These are phyloP conservation scores for Andricus quercusramuli DNA, from an alignment of 2,888 invertebrate genomes.

Conservation along the genomic window DNA sequence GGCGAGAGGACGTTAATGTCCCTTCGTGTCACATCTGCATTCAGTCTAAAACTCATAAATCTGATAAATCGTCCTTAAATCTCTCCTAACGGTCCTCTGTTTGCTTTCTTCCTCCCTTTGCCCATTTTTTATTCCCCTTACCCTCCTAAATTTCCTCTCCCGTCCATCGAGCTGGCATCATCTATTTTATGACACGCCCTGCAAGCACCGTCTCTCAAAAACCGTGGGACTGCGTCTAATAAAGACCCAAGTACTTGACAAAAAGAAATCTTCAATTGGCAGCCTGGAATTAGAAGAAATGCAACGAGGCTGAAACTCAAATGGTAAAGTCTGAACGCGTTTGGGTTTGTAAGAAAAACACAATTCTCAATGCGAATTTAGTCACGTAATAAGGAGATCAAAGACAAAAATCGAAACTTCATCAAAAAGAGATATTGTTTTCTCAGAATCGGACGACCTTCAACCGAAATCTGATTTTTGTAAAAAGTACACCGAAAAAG, in stretches of 20 bases:
- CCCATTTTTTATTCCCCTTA: constrained; percentile 43
- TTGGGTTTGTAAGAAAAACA: constrained; percentile 34
- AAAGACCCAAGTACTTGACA: neutral
- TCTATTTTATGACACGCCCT: constrained; percentile 26
- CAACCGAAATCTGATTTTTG: neutral
- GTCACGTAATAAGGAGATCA: constrained; percentile 8
- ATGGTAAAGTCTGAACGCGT: constrained; percentile 39
- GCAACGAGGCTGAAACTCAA: constrained; percentile 36
- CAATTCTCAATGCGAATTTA: constrained; percentile 36
- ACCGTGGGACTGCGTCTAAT: neutral
- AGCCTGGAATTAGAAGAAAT: constrained; percentile 4
- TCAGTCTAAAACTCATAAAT: constrained; percentile 55
- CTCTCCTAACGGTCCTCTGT: constrained; percentile 56
- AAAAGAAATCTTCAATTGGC: constrained; percentile 1
- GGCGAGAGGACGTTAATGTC: constrained; percentile 93
- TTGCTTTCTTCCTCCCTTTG: constrained; percentile 54
- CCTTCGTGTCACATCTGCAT: constrained; percentile 48
- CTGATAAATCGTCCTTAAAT: constrained; percentile 55
- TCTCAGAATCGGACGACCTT: neutral
- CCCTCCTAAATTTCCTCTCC: neutral
- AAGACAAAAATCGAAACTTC: constrained; percentile 13
- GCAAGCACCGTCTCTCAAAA: constrained; percentile 34
- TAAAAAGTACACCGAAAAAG: constrained; percentile 23
- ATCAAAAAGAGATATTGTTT: constrained; percentile 17
- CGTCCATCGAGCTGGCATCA: neutral